Evolutionary conservation across 2,113 vertebrate genomes (phyloP), one percentile per base, ranked within the genome.

Genomic region (Balaeniceps rex): DNA sequence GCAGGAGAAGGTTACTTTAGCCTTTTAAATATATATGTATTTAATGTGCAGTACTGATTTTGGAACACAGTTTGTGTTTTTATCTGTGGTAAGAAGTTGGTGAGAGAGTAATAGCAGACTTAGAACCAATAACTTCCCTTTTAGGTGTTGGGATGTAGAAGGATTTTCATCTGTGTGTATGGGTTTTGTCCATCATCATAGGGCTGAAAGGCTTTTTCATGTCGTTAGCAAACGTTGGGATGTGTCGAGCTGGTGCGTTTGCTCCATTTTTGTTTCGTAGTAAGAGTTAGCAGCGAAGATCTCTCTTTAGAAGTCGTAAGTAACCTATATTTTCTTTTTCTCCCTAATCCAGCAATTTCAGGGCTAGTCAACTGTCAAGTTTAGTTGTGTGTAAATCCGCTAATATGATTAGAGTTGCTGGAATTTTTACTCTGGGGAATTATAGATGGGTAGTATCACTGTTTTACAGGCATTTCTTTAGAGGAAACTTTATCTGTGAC

Each of bases 331-430:
- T 86, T 94, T 86, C 75, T 55, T 92, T 85, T 61, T 55, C 40
- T 76, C 51, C 51, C 42, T 95, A 94, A 93, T 94, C 87, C 76
- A 25, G 51, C 55, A 38, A 38, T 95, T 97, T 94, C 76, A 75
- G 85, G 88, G 71, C 93, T 80, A 74, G 92, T 93, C 88, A 92
- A 44, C 76, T 93, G 88, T 95, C 88, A 83, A 75, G 75, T 95
- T 95, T 18, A 93, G 85, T 94, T 93, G 90, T 77, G 92, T 86
- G 60, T 74, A 96, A 95, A 94, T 96, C 79, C 0, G 0, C 71
- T 97, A 95, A 93, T 88, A 51, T 90, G 95, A 94, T 93, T 89
- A 83, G 74, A 93, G 93, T 77, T 89, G 88, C 81, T 93, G 64
- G 91, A 92, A 82, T 96, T 97, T 77, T 83, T 68, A 84, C 87